Percentiles rank a stretch among this genome's conserved stretches.
phyloP scores from a whole-genome alignment of 2,113 vertebrate species.

The Neopipo cinnamomea region DNA sequence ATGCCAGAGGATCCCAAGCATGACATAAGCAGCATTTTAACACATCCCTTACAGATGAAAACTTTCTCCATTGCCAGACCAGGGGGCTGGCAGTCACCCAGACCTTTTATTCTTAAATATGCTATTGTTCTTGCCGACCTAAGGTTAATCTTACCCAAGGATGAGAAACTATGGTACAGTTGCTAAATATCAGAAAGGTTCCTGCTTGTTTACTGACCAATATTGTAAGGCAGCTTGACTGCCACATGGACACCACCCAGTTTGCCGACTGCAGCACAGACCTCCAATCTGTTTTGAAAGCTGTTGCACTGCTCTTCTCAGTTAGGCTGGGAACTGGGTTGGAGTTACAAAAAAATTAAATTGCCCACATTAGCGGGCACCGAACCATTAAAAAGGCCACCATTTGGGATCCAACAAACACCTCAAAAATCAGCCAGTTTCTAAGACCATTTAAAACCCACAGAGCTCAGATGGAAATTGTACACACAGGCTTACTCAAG shows the following conservation, averaged over 20 bases:
- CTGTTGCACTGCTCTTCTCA: conserved; percentile 45
- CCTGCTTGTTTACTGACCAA: conserved; percentile 17
- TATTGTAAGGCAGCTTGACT: conserved; percentile 50
- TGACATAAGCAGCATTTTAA: conserved; percentile 26
- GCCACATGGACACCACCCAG: conserved; percentile 59
- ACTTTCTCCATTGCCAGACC: neutral
- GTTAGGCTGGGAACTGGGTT: conserved; percentile 29
- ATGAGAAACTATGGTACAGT: neutral
- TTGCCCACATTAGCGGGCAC: neutral
- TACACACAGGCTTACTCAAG: neutral
- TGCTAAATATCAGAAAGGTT: conserved; percentile 44
- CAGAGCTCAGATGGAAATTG: neutral
- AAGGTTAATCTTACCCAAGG: conserved; percentile 13
- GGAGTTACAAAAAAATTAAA: conserved; percentile 21
- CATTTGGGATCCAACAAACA: neutral
- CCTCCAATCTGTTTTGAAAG: conserved; percentile 63
- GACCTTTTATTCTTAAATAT: neutral
- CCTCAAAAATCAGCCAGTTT: neutral
- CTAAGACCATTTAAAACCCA: neutral
- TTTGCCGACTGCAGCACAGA: conserved; percentile 40
- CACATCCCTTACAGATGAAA: neutral
- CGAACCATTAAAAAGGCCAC: conserved; percentile 14
- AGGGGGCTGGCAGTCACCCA: neutral
- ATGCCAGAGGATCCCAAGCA: neutral
- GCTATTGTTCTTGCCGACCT: neutral